A percentile compares a stretch with the other conserved stretches of the same genome.
These are phyloP conservation scores for Zootoca vivipara DNA, from an alignment of 2,113 vertebrate species.

Conservation along the genomic window DNA sequence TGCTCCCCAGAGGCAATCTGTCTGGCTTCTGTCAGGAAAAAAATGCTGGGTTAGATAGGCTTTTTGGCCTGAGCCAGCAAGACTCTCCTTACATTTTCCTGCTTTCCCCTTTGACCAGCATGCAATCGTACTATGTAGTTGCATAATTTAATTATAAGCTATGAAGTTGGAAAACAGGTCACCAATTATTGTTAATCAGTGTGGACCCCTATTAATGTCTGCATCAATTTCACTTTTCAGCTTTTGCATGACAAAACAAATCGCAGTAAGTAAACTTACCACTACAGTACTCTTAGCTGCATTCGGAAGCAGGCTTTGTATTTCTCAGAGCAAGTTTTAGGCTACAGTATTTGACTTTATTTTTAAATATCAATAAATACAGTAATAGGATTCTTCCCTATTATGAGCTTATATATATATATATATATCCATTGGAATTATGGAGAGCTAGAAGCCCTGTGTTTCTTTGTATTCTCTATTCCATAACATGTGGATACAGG, in stretches of 20 bases:
- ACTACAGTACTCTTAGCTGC: background rate
- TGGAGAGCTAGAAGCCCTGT: background rate
- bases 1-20: background rate
- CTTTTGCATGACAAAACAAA: background rate
- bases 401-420: background rate
- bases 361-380: no score
- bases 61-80: background rate
- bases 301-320: background rate
- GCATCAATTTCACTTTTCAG: background rate
- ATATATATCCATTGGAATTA: background rate
- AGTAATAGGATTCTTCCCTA: background rate
- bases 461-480: background rate
- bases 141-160: background rate
- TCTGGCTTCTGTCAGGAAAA: background rate
- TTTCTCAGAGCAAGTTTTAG: background rate
- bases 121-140: no score
- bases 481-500: background rate
- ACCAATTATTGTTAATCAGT: background rate
- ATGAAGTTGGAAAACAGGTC: background rate
- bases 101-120: background rate
- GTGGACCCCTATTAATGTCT: background rate
- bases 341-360: no score
- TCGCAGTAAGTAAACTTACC: background rate
- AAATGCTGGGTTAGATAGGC: background rate
- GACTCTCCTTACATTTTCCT: background rate